A percentile compares a stretch with the other conserved stretches of the same genome.
Evolutionary conservation across 2,113 vertebrate genomes (phyloP).

Genomic region (Macrotus californicus): DNA sequence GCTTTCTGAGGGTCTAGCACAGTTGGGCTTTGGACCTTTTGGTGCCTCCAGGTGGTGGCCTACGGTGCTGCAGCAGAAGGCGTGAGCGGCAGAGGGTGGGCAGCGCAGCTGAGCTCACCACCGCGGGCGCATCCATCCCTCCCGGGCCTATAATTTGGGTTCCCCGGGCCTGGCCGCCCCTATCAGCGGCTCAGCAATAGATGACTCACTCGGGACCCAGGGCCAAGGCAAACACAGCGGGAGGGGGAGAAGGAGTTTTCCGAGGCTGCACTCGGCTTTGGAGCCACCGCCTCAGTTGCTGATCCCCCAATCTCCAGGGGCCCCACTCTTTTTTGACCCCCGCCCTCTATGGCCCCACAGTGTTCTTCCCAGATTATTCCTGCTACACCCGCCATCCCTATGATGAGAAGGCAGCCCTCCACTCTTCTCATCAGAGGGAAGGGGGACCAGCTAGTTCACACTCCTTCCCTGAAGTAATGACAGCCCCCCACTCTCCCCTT

Average conservation of each 20-base stretch:
- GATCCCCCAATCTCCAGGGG: conserved; percentile 54
- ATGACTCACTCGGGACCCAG: conserved; percentile 73
- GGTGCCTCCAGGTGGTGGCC: conserved; percentile 63
- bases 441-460: not conserved
- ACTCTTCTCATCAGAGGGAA: not conserved
- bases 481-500: conserved; percentile 46
- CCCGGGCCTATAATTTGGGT: conserved; percentile 75
- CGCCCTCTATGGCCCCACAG: conserved; percentile 27
- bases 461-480: not conserved
- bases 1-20: not conserved
- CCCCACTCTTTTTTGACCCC: conserved; percentile 49
- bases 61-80: conserved; percentile 9
- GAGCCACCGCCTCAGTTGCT: conserved; percentile 61
- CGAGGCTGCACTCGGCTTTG: conserved; percentile 9
- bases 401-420: not conserved
- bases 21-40: not conserved
- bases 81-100: conserved; percentile 53
- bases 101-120: conserved; percentile 65
- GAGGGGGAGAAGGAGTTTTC: conserved; percentile 42
- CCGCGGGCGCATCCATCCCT: conserved; percentile 66
- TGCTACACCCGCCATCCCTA: not conserved
- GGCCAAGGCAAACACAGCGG: conserved; percentile 71
- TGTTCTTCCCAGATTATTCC: not conserved
- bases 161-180: conserved; percentile 69
- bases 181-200: conserved; percentile 72